Evolutionary conservation across 1,140 invertebrate genomes (phyloP).

Genomic region (Teleopsis dalmanni): DNA sequence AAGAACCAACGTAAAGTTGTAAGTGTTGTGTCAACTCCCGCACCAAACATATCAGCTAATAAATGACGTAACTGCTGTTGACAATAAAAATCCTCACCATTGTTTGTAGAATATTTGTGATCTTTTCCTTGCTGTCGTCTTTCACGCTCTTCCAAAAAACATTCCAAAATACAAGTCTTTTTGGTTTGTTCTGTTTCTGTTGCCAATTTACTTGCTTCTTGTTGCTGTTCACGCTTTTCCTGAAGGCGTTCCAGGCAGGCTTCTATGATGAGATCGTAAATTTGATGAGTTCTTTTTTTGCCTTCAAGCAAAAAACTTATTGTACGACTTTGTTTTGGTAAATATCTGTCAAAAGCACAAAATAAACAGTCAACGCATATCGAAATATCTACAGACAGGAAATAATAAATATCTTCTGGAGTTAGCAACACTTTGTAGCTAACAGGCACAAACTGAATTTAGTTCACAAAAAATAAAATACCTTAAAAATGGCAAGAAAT

Average conservation of each 20-base stretch:
- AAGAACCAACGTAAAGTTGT: slow-evolving; percentile 81
- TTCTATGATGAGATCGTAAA: slow-evolving; percentile 61
- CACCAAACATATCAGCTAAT: slow-evolving; percentile 79
- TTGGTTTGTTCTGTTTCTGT: background rate
- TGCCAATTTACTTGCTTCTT: slow-evolving; percentile 4
- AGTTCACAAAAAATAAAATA: slow-evolving; percentile 30
- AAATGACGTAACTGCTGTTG: slow-evolving; percentile 66
- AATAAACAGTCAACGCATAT: background rate
- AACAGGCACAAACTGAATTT: too few species aligned
- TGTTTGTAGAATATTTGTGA: slow-evolving; percentile 28
- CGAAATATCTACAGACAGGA: background rate
- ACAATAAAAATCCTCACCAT: slow-evolving; percentile 47
- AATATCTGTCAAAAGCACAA: slow-evolving; percentile 41
- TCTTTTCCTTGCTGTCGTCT: slow-evolving; percentile 40
- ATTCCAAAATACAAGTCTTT: slow-evolving; percentile 56
- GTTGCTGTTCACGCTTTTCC: slow-evolving; percentile 8
- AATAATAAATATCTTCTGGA: background rate
- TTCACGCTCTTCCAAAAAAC: slow-evolving; percentile 59
- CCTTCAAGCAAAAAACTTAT: slow-evolving; percentile 57
- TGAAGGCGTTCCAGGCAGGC: too few species aligned
- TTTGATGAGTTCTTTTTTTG: slow-evolving; percentile 60
- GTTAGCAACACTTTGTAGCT: background rate
- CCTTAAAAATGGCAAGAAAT: slow-evolving; percentile 76
- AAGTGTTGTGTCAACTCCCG: slow-evolving; percentile 83
- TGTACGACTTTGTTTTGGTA: slow-evolving; percentile 53